A percentile compares a stretch with the other conserved stretches of the same genome.
phyloP scores from a whole-genome alignment of 2,113 vertebrate species.

The Pandion haliaetus region DNA sequence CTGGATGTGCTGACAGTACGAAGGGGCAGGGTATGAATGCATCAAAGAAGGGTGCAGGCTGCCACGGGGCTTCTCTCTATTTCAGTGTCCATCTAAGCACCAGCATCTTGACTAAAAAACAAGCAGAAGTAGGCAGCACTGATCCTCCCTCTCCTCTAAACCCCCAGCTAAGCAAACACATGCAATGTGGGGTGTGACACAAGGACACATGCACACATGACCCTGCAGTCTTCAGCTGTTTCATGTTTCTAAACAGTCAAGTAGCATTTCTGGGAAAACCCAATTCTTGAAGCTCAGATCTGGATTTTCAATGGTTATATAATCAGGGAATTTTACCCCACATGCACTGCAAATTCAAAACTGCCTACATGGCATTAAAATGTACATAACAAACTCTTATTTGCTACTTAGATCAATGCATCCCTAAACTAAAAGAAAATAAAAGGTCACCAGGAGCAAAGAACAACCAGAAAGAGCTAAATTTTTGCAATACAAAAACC shows the following conservation, averaged over 20 bases:
- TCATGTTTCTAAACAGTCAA: neutral
- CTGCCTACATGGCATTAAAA: neutral
- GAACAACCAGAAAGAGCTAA: neutral
- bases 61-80: neutral
- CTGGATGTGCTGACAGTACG: neutral
- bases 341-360: neutral
- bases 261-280: neutral
- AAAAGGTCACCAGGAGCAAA: neutral
- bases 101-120: neutral
- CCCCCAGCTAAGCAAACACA: neutral
- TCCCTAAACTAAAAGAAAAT: neutral
- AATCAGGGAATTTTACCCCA: neutral
- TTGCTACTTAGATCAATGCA: neutral
- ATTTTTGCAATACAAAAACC: neutral
- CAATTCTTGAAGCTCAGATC: neutral
- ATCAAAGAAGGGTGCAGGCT: neutral
- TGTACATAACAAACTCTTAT: neutral
- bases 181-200: rapidly evolving
- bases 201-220: neutral
- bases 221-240: neutral
- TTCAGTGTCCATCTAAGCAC: neutral
- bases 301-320: neutral
- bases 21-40: neutral
- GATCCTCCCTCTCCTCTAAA: neutral
- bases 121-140: neutral